Percentiles rank a stretch among this genome's conserved stretches.
phyloP scores from a whole-genome alignment of 2,888 invertebrate genomes.

The Minunthozetes semirufus region DNA sequence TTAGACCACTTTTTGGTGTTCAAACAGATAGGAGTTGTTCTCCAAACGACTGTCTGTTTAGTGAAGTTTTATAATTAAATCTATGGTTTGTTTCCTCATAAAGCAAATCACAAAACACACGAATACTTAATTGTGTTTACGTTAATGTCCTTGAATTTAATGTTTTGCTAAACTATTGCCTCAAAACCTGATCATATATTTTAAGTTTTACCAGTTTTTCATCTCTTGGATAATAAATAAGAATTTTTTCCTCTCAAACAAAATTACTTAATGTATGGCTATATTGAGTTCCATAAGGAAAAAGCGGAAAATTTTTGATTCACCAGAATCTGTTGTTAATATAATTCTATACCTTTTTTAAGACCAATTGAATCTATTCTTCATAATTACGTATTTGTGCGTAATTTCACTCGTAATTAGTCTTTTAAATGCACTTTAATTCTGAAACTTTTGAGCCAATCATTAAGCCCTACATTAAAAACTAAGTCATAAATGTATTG shows the following conservation, averaged over 20 bases:
- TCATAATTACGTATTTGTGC: slow-evolving; percentile 10
- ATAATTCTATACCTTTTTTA: not conserved
- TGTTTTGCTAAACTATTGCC: slow-evolving; percentile 2
- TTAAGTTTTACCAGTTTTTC: slow-evolving; percentile 1
- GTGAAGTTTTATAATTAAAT: slow-evolving; percentile 15
- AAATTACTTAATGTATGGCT: not conserved
- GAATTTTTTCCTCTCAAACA: not conserved
- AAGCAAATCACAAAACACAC: not conserved
- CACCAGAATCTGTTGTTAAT: too few species aligned
- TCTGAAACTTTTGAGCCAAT: not conserved
- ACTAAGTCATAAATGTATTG: too few species aligned
- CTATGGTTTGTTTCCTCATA: slow-evolving; percentile 5
- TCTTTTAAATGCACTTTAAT: not conserved
- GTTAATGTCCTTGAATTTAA: slow-evolving; percentile 17
- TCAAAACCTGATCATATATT: slow-evolving; percentile 10
- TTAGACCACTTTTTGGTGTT: too few species aligned
- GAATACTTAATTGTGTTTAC: slow-evolving; percentile 23
- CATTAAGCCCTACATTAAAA: too few species aligned
- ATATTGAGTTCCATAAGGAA: slow-evolving; percentile 13
- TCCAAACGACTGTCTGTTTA: not conserved
- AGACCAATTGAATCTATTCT: not conserved
- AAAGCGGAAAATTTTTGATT: slow-evolving; percentile 9
- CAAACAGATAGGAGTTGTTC: too few species aligned
- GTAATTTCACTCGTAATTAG: slow-evolving; percentile 11
- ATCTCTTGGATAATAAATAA: not conserved